Base-by-base conservation (phyloP, 1,140 invertebrate genomes). In the Adelges cooleyi region DNA sequence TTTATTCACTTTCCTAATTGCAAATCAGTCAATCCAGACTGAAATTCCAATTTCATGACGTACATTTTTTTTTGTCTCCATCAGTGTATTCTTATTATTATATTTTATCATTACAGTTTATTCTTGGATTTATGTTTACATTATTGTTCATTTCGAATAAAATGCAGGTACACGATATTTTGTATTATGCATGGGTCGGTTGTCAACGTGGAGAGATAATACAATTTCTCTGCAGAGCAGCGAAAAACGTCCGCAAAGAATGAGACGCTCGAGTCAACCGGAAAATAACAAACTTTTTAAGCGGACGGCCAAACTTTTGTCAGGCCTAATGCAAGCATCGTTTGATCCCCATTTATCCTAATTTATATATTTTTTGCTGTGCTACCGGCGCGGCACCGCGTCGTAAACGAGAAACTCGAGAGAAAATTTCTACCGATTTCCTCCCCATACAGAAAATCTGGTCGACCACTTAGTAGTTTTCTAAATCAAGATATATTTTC, bases 401-500 rank as follows among this genome's bases (percentile, higher is more conserved):
- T 33, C n/a, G n/a, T n/a, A 13, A 3, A 56, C 53, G 36, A 42
- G 25, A 6, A n/a, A 25, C 23, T 44, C 27, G 23, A 44, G n/a
- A 59, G 53, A 20, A 59, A 42, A 42, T 59, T 59, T 27, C 22
- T 27, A 44, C 36, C 22, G n/a, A 29, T 20, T 62, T 48, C 42
- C 22, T 46, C 29, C n/a, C n/a, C 18, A 62, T 25, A 17, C 15
- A 46, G 25, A 27, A n/a, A 62, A 62, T 46, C 56, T 62, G 42
- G 40, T 33, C 42, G 10, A 62, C 42, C 56, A 62, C 56, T 62
- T 62, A 27, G 44, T 62, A 46, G 56, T 62, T 62, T 46, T 33
- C 56, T 62, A 62, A 62, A 62, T 62, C 56, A 48, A 48, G 56
- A 62, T 46, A 48, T 46, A 62, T n/a, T 33, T 40, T 11, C 1